Percentiles rank a stretch among this genome's conserved stretches.
Conservation (phyloP, 2,888 invertebrate species). For the Pyralis farinalis region DNA sequence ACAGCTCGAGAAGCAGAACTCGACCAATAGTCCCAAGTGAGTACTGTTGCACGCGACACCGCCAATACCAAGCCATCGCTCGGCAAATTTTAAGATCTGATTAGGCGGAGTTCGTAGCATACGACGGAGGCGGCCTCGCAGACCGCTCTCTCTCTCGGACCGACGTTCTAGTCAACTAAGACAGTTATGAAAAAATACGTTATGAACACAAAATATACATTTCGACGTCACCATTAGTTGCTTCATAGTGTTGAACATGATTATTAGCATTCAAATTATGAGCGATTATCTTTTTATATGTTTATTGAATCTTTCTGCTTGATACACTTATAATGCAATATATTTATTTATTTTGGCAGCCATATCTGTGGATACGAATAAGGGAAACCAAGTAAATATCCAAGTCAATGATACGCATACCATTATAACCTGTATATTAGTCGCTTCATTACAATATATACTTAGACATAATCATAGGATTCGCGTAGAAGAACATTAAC, state of each 20-base stretch:
- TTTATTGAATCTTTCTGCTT: conserved; percentile 48
- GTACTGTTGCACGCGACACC: conserved; percentile 26
- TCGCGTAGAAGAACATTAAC: neutral
- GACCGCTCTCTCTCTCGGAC: too few relatives aligned
- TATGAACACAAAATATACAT: too few relatives aligned
- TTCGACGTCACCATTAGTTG: too few relatives aligned
- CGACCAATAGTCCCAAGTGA: conserved; percentile 90
- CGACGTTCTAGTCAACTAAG: too few relatives aligned
- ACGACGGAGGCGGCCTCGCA: too few relatives aligned
- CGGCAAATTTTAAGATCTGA: too few relatives aligned
- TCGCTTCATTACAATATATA: conserved; percentile 43
- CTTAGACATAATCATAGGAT: too few relatives aligned
- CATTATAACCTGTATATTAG: conserved; percentile 52
- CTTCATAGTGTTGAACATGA: too few relatives aligned
- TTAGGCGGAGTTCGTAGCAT: too few relatives aligned
- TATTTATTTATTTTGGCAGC: conserved; percentile 71
- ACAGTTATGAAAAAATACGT: too few relatives aligned
- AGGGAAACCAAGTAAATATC: conserved; percentile 68
- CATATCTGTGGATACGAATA: conserved; percentile 65
- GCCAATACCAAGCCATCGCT: neutral
- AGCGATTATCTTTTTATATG: conserved; percentile 26
- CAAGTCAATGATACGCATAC: conserved; percentile 40
- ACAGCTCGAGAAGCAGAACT: conserved; percentile 94
- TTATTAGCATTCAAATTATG: too few relatives aligned
- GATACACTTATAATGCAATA: conserved; percentile 47